phyloP scores from a whole-genome alignment of 2,797 vertebrate species.

The Netta rufina region DNA sequence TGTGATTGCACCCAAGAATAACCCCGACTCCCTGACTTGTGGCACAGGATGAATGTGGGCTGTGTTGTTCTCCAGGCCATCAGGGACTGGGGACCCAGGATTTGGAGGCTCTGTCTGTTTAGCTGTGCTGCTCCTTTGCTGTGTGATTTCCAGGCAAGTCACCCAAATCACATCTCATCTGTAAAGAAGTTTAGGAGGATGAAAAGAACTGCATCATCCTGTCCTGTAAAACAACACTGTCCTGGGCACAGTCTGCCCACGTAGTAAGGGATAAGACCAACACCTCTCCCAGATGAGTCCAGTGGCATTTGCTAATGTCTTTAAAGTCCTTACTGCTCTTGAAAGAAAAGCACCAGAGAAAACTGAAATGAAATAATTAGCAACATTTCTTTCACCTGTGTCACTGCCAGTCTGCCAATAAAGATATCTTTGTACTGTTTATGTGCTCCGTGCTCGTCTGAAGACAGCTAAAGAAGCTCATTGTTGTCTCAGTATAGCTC shows the following conservation, averaged over 20 bases:
- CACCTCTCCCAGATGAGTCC: not conserved
- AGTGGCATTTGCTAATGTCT: too few species aligned
- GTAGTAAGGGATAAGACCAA: fast-evolving
- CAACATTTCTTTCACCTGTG: not conserved
- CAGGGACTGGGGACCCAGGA: not conserved
- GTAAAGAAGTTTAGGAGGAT: not conserved
- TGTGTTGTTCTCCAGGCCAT: fast-evolving
- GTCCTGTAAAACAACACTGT: not conserved
- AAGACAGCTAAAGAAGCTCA: fast-evolving
- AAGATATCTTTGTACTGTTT: not conserved
- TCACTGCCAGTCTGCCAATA: not conserved
- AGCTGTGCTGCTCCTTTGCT: not conserved
- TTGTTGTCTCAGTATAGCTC: fast-evolving
- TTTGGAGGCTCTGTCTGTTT: not conserved
- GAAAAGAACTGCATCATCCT: not conserved
- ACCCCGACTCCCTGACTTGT: fast-evolving
- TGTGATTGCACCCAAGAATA: not conserved
- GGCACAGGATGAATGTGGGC: not conserved
- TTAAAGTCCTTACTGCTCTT: not conserved
- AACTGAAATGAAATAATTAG: not conserved
- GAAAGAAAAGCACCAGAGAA: not conserved
- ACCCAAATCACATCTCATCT: not conserved
- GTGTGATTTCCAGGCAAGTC: not conserved
- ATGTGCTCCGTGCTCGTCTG: fast-evolving
- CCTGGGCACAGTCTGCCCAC: not conserved